phyloP scores from a whole-genome alignment of 2,113 vertebrate species.

The Gallinago media region DNA sequence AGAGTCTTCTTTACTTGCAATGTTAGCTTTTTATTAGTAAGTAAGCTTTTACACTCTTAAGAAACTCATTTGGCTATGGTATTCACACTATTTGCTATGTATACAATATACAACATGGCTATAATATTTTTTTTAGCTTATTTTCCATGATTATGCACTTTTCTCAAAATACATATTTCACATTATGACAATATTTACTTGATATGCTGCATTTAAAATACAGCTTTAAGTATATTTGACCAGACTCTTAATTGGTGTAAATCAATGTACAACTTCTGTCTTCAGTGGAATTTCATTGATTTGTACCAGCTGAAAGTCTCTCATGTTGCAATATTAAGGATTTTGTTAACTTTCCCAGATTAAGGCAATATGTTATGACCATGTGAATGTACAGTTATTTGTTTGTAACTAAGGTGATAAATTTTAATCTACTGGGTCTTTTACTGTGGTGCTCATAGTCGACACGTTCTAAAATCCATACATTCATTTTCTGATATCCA shows the following conservation, averaged over 20 bases:
- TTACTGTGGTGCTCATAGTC: not conserved
- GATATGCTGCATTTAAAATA: not conserved
- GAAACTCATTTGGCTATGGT: not conserved
- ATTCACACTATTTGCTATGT: not conserved
- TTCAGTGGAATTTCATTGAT: not conserved
- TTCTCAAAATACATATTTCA: not conserved
- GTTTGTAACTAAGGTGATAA: not conserved
- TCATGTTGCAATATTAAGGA: not conserved
- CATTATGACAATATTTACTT: not conserved
- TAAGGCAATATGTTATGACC: not conserved
- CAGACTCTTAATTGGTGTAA: not conserved
- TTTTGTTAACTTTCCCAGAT: not conserved
- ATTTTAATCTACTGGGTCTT: not conserved
- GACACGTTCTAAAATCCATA: not conserved
- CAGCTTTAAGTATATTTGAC: not conserved
- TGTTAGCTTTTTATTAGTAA: not conserved
- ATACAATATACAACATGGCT: not conserved
- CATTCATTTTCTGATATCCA: not conserved
- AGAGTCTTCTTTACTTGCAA: not conserved
- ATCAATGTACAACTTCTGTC: not conserved
- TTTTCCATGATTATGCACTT: not conserved
- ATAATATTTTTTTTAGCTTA: not conserved
- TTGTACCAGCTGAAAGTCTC: fast-evolving
- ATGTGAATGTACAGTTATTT: not conserved
- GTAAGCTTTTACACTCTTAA: not conserved